A percentile compares a stretch with the other conserved stretches of the same genome.
Conservation (phyloP, 2,113 vertebrate genomes). For the Gobius niger region DNA sequence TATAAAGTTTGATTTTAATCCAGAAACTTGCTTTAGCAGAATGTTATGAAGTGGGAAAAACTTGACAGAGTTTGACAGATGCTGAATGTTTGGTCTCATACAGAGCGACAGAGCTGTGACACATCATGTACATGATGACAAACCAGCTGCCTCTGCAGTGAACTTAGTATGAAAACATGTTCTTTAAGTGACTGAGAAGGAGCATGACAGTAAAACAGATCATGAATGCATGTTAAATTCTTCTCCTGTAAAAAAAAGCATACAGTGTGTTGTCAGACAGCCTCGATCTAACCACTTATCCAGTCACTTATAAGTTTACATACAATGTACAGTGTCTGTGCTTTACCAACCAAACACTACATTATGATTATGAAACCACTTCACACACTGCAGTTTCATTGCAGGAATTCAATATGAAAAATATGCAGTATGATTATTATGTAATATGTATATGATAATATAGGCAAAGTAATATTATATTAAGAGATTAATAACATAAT, state of each 20-base stretch:
- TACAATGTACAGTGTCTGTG: neutral
- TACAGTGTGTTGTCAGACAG: neutral
- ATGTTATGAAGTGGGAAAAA: no score
- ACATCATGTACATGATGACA: neutral
- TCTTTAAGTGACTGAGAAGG: neutral
- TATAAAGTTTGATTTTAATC: no score
- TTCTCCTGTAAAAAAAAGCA: neutral
- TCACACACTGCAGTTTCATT: neutral
- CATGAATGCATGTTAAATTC: slow-evolving; percentile 1
- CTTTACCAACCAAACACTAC: neutral
- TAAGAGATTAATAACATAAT: neutral
- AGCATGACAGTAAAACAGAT: neutral
- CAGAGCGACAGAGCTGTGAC: neutral
- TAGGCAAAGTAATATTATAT: neutral
- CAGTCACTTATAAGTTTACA: slow-evolving; percentile 21
- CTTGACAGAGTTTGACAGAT: no score
- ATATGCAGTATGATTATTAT: neutral
- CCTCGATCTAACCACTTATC: neutral
- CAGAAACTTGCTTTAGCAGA: no score
- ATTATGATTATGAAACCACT: neutral
- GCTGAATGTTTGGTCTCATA: no score
- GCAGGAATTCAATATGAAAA: neutral
- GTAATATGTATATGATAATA: neutral
- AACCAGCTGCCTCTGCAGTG: neutral
- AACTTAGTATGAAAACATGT: neutral